Base-by-base conservation (phyloP, 2,113 vertebrate species). In the Rhinolophus ferrumequinum region DNA sequence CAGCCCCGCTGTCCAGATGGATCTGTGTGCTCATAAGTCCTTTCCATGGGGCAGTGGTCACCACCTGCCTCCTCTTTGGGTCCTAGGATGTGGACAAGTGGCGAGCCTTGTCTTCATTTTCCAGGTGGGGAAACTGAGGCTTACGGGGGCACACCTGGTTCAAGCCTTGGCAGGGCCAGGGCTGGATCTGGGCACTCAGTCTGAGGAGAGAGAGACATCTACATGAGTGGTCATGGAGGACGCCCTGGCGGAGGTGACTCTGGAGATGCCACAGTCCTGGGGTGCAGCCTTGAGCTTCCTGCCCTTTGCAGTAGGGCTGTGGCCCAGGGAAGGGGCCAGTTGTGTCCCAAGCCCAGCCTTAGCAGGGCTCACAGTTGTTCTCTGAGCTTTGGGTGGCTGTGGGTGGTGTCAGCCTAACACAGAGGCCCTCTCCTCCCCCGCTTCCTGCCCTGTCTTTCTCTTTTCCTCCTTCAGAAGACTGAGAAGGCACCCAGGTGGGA, bases 401-500 rank as follows among this genome's bases (percentile, higher is more conserved):
- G 52, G 22, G 44, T 8, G 3, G 12, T 54, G 26, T 33, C 47
- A 72, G 58, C 88, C 69, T 38, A 30, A 44, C 54, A 52, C n/a
- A 5, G 21, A 12, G 91, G 89, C 70, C 90, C 94, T 73, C 52
- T 80, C 58, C 44, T 18, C 75, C 50, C 24, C 62, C 26, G 0
- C 47, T 60, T 66, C 94, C 52, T 67, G 58, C 67, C 50, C n/a
- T 15, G 13, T n/a, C 95, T 97, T 75, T 95, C 95, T 72, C 83
- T 91, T 13, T 50, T 50, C 47, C 62, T 30, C 56, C 76, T 93
- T 86, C 67, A 50, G 67, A 97, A 96, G 93, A 95, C 93, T 81
- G 87, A 21, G 91, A 95, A 94, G 86, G 77, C 21, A 24, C 60
- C 0, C 13, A 80, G 82, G 88, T 97, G 85, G 97, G 95, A 95